Evolutionary conservation across 2,113 vertebrate species (phyloP).

Genomic region (Oncorhynchus gorbuscha): DNA sequence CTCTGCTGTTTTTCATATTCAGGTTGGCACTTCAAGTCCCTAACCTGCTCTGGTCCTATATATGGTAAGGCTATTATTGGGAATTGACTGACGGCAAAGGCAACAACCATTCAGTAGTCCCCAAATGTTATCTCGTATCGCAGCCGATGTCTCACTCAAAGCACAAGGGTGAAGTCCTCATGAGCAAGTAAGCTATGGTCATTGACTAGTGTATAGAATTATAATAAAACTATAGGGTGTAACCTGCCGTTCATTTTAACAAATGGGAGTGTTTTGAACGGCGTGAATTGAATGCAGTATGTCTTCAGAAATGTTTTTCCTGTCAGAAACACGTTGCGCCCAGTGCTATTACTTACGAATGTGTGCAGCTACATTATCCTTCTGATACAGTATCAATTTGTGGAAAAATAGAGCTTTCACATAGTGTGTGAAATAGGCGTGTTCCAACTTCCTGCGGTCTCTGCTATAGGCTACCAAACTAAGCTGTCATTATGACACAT

Average conservation of each 20-base stretch:
- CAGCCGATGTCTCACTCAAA: constrained; percentile 28
- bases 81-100: constrained; percentile 10
- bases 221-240: constrained; percentile 13
- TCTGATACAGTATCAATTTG: background rate
- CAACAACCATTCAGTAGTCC: constrained; percentile 21
- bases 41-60: constrained; percentile 2
- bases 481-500: background rate
- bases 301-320: background rate
- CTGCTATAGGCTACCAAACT: background rate
- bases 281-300: background rate
- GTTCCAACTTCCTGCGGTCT: background rate
- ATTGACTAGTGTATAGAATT: constrained; percentile 12
- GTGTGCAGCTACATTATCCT: background rate
- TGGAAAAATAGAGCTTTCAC: background rate
- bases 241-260: constrained; percentile 29
- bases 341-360: constrained; percentile 2
- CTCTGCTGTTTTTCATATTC: constrained; percentile 19
- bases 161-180: constrained; percentile 44
- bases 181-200: constrained; percentile 37
- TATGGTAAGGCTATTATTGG: constrained; percentile 1
- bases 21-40: constrained; percentile 1
- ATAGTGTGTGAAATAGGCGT: background rate
- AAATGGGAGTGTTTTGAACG: constrained; percentile 43
- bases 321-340: background rate
- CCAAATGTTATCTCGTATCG: background rate